phyloP scores from a whole-genome alignment of 2,888 invertebrate species.

The Polydesmus complanatus region DNA sequence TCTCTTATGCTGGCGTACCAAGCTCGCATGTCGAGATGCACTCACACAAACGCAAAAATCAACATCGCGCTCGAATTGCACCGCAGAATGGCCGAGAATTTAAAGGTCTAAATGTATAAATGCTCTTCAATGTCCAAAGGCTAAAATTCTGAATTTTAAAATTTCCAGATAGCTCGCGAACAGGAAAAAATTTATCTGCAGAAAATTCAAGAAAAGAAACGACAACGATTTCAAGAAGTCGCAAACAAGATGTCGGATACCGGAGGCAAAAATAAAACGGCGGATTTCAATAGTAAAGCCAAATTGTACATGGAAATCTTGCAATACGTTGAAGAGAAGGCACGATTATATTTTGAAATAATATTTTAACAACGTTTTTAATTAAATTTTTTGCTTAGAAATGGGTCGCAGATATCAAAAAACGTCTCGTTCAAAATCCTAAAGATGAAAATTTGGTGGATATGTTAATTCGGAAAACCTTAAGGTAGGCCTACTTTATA shows the following conservation, averaged over 20 bases:
- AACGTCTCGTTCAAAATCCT: conserved; percentile 8
- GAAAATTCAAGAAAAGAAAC: conserved; percentile 7
- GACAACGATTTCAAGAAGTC: conserved; percentile 13
- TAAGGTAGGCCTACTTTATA: conserved; percentile 6
- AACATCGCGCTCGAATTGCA: conserved; percentile 15
- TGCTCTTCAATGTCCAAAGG: background rate
- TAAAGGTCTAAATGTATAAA: conserved; percentile 3
- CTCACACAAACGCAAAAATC: background rate
- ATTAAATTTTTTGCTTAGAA: conserved; percentile 3
- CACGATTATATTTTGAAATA: conserved; percentile 12
- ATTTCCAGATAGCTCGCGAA: conserved; percentile 7
- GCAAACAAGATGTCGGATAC: conserved; percentile 3
- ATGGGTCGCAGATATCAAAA: conserved; percentile 12
- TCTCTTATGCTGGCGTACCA: conserved; percentile 12
- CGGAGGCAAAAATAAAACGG: background rate
- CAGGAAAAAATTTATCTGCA: conserved; percentile 9
- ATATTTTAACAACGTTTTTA: conserved; percentile 9
- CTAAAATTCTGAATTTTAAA: background rate
- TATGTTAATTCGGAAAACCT: conserved; percentile 7
- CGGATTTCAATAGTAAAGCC: background rate
- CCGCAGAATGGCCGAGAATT: conserved; percentile 17
- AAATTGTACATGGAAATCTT: background rate
- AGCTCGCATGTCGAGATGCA: conserved; percentile 11
- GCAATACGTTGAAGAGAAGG: background rate
- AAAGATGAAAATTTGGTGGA: conserved; percentile 8